phyloP scores from a whole-genome alignment of 2,113 vertebrate species.

The Oncorhynchus gorbuscha region DNA sequence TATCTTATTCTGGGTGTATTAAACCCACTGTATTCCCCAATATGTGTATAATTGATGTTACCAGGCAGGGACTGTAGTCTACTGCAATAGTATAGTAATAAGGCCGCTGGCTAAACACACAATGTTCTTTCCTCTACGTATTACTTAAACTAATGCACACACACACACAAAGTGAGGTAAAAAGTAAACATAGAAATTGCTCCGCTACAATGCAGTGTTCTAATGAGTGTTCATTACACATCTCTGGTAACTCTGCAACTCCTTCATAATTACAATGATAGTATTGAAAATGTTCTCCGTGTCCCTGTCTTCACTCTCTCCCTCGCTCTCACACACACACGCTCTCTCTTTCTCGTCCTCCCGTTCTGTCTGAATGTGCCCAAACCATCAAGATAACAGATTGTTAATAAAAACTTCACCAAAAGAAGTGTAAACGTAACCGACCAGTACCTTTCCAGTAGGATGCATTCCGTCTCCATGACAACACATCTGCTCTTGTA shows the following conservation, averaged over 20 bases:
- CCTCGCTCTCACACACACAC: neutral
- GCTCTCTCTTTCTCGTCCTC: neutral
- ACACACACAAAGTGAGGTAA: neutral
- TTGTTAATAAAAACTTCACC: neutral
- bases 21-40: neutral
- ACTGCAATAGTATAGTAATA: neutral
- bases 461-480: conserved; percentile 65
- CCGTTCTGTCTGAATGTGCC: neutral
- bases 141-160: neutral
- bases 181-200: conserved; percentile 20
- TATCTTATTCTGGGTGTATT: neutral
- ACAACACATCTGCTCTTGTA: too few species aligned
- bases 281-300: conserved; percentile 43
- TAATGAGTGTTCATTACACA: conserved; percentile 49
- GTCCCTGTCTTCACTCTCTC: neutral
- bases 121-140: neutral
- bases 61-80: too few species aligned
- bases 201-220: conserved; percentile 6
- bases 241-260: conserved; percentile 41
- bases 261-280: conserved; percentile 49
- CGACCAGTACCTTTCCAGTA: conserved; percentile 47
- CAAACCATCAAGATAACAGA: neutral
- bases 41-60: neutral
- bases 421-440: neutral
- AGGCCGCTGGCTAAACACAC: neutral